Percentiles rank a stretch among this genome's conserved stretches.
phyloP scores from a whole-genome alignment of 2,797 vertebrate species.

The Spatula clypeata region DNA sequence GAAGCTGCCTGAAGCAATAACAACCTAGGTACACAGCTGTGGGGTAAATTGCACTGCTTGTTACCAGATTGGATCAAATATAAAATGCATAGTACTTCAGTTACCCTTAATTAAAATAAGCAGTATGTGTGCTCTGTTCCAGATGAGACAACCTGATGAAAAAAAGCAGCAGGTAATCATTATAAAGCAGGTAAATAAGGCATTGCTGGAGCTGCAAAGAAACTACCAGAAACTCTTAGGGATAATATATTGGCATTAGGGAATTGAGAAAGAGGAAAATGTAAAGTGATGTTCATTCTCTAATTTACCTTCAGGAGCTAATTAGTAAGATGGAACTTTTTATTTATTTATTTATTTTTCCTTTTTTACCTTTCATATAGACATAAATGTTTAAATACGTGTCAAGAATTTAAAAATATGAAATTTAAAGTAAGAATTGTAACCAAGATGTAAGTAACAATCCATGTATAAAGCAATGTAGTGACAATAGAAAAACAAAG shows the following conservation, averaged over 20 bases:
- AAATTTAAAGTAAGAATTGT: not conserved
- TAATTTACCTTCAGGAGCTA: not conserved
- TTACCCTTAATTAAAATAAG: conserved; percentile 68
- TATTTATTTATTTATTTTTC: not conserved
- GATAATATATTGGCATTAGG: not conserved
- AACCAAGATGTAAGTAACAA: not conserved
- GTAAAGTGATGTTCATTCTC: not conserved
- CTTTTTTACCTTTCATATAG: not conserved
- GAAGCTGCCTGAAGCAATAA: not conserved
- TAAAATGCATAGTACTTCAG: conserved; percentile 24
- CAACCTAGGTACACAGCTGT: accelerated
- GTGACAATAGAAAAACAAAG: not conserved
- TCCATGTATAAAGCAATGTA: not conserved
- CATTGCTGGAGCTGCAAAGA: not conserved
- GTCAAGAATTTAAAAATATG: not conserved
- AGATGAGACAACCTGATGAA: conserved; percentile 48
- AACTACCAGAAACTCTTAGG: not conserved
- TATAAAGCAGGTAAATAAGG: conserved; percentile 65
- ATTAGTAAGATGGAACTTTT: not conserved
- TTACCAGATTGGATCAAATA: conserved; percentile 41
- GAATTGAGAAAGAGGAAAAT: not conserved
- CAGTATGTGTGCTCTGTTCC: conserved; percentile 17
- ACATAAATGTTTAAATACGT: not conserved
- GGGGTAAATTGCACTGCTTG: not conserved
- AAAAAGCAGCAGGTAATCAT: conserved; percentile 66